Conservation (phyloP, 2,888 invertebrate species). For the Agrotis exclamationis region DNA sequence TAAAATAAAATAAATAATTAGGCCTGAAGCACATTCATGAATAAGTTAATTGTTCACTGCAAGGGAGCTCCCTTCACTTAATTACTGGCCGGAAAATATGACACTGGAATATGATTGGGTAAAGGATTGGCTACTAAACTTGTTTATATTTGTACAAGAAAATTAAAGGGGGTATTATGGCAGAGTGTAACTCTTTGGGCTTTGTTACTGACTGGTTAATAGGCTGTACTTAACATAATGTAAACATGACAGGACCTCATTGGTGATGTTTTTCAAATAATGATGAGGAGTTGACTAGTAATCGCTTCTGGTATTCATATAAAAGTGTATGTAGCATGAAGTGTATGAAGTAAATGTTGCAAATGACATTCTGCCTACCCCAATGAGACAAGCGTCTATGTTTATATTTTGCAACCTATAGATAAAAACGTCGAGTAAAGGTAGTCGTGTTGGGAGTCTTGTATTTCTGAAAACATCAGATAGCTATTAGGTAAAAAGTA, state of each 20-base stretch:
- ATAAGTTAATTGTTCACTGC: conserved; percentile 87
- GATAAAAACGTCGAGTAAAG: background rate
- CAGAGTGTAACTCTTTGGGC: conserved; percentile 15
- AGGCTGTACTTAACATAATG: conserved; percentile 5
- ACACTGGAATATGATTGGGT: conserved; percentile 70
- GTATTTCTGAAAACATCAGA: conserved; percentile 35
- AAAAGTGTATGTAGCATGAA: background rate
- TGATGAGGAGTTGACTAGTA: background rate
- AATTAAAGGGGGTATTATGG: conserved; percentile 13
- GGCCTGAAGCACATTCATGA: conserved; percentile 85
- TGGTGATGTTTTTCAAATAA: background rate
- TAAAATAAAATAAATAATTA: conserved; percentile 91
- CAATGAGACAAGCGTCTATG: background rate
- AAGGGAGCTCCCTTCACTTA: conserved; percentile 75
- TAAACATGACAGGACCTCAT: background rate
- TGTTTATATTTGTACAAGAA: conserved; percentile 49
- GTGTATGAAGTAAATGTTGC: background rate
- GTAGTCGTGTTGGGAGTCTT: background rate
- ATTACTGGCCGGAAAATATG: conserved; percentile 81
- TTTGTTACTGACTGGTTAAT: conserved; percentile 14
- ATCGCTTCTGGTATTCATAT: background rate
- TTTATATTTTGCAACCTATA: background rate
- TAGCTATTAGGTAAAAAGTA: conserved; percentile 24
- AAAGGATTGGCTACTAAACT: conserved; percentile 65
- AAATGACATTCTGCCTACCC: too few species aligned